Evolutionary conservation across 2,888 invertebrate species (phyloP), one percentile per base, ranked within the genome.

Genomic region (Leptopterna dolabrata): DNA sequence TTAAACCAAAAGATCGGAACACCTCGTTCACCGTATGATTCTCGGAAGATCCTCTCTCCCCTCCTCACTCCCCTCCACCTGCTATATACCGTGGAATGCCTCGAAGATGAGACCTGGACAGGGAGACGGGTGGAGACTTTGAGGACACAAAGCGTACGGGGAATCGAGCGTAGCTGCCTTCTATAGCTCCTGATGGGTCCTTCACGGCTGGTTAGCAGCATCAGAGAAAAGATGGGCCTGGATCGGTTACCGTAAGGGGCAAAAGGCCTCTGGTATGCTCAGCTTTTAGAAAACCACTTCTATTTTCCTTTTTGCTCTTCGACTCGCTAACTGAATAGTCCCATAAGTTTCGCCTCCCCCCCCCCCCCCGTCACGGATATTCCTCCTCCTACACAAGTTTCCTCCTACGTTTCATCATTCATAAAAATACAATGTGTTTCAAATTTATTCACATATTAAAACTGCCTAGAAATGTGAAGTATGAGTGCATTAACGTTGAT

Each of bases 141-240:
- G 55, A 55, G 51, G 45, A 47, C 71, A 71, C 73, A 85, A 73
- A 81, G 45, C 45, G 45, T 43, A 27, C 30, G 41, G 83, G 43
- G 78, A 71, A 63, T 73, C 47, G 85, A 85, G 85, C 51, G 55
- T 81, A 81, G 81, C 24, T 27, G 45, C 45, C 78, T 45, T 70
- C 73, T 73, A 85, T 85, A 85, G 85, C 81, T 55, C 70, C 85
- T 85, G 85, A 85, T 85, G 85, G 85, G 85, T 85, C 85, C 85
- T 85, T 85, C 85, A 85, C 85, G 85, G 73, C 85, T 85, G 73
- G 85, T 85, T 85, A 85, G 85, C 81, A 81, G 29, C 81, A 55
- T 81, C 55, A 41, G 78, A 80, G 19, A 71, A 41, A 81, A 47
- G 81, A 81, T 55, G 81, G 55, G n/a, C 55, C 81, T 47, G 81